Conservation (phyloP, 2,888 invertebrate species). For the Malachius bipustulatus region DNA sequence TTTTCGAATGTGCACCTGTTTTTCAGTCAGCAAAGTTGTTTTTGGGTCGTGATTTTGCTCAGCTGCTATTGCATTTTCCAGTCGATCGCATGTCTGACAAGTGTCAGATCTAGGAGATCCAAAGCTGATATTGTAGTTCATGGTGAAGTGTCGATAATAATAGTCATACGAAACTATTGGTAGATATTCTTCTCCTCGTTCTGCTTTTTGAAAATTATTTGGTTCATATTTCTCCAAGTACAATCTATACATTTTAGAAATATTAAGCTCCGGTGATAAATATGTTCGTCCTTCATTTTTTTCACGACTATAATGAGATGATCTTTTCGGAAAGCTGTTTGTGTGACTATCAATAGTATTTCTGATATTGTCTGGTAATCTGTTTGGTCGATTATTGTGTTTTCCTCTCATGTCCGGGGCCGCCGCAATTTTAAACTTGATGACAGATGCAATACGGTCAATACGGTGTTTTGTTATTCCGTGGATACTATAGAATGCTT, state of each 20-base stretch:
- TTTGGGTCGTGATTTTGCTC: constrained; percentile 10
- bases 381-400: not conserved
- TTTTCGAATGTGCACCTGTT: constrained; percentile 18
- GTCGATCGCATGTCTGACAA: constrained; percentile 1
- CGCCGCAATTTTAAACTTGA: not conserved
- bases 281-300: not conserved
- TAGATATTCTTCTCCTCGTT: not conserved
- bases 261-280: constrained; percentile 4
- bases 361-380: not conserved
- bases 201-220: not conserved
- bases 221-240: constrained; percentile 1
- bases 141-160: not conserved
- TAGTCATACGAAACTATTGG: not conserved
- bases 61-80: not conserved
- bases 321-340: not conserved
- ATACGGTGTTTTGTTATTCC: not conserved
- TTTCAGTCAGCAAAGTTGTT: constrained; percentile 14
- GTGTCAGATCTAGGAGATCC: not conserved
- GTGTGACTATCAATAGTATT: not conserved
- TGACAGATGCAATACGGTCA: not conserved
- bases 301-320: not conserved
- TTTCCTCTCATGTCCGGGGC: not conserved
- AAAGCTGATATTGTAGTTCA: not conserved
- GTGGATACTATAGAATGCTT: not conserved
- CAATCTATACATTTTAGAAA: constrained; percentile 6